Conservation (phyloP, 1,140 invertebrate genomes). For the Colletes gigas region DNA sequence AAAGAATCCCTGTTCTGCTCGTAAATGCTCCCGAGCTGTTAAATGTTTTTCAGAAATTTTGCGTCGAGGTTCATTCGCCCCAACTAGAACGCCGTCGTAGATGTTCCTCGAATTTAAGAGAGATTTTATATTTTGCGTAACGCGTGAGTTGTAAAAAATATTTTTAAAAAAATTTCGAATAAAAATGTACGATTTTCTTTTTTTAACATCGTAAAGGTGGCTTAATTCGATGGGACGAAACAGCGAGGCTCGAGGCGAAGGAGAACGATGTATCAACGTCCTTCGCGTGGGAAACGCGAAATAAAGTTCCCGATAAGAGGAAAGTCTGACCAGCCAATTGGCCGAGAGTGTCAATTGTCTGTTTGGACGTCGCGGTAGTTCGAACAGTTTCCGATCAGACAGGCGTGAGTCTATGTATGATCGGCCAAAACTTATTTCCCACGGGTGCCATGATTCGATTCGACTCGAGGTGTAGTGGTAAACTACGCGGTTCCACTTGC, state of each 20-base stretch:
- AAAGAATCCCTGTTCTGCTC: too few species aligned
- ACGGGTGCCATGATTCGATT: constrained; percentile 77
- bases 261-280: background rate
- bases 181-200: too few species aligned
- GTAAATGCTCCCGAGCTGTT: too few species aligned
- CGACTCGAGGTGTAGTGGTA: constrained; percentile 49
- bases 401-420: constrained; percentile 64
- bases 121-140: too few species aligned
- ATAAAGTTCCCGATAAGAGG: constrained; percentile 12
- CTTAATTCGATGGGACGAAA: background rate
- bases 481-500: constrained; percentile 46
- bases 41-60: too few species aligned
- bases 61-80: too few species aligned
- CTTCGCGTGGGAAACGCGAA: background rate
- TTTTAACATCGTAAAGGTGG: background rate
- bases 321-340: constrained; percentile 11
- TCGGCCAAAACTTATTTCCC: constrained; percentile 79
- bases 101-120: too few species aligned
- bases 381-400: constrained; percentile 56
- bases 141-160: too few species aligned
- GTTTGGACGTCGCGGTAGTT: constrained; percentile 38
- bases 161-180: too few species aligned
- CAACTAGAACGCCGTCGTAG: too few species aligned
- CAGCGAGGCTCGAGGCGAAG: background rate
- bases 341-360: constrained; percentile 21